These are phyloP conservation scores for Petrocephalus sullivani DNA, from an alignment of 2,797 vertebrate genomes.

Conservation along the genomic window DNA sequence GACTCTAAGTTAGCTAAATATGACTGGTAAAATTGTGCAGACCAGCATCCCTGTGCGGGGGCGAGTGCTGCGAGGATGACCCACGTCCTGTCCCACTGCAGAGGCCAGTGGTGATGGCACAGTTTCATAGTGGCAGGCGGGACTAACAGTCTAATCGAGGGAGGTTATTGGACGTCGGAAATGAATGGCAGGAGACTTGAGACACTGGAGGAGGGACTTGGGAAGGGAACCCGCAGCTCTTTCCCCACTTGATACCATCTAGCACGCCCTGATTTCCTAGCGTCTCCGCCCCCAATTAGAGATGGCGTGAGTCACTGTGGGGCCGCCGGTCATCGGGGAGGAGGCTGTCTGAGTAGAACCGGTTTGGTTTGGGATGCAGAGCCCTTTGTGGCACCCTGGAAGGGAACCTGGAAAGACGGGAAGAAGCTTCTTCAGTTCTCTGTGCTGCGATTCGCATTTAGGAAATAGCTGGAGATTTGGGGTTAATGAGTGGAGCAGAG, in stretches of 20 bases:
- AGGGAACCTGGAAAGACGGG: background rate
- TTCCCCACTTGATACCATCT: background rate
- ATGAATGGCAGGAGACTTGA: background rate
- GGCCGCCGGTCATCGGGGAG: background rate
- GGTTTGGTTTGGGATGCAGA: background rate
- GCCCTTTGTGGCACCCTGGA: background rate
- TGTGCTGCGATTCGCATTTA: background rate
- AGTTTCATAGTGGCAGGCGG: conserved; percentile 32
- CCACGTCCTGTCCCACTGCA: conserved; percentile 49
- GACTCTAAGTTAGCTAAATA: background rate
- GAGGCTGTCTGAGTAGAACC: background rate
- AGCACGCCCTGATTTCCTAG: background rate
- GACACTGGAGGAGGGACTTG: background rate
- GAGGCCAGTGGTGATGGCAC: conserved; percentile 61
- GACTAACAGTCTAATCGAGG: conserved; percentile 27
- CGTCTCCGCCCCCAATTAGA: background rate
- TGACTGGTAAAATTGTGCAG: background rate
- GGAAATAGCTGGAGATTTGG: background rate
- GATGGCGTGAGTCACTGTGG: background rate
- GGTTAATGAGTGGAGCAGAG: background rate
- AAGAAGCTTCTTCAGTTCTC: background rate
- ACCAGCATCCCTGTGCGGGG: background rate
- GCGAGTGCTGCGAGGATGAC: background rate
- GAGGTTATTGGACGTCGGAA: conserved; percentile 28
- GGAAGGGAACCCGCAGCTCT: background rate